Conservation (phyloP, 2,113 vertebrate genomes). For the Tricholaema leucomelas region DNA sequence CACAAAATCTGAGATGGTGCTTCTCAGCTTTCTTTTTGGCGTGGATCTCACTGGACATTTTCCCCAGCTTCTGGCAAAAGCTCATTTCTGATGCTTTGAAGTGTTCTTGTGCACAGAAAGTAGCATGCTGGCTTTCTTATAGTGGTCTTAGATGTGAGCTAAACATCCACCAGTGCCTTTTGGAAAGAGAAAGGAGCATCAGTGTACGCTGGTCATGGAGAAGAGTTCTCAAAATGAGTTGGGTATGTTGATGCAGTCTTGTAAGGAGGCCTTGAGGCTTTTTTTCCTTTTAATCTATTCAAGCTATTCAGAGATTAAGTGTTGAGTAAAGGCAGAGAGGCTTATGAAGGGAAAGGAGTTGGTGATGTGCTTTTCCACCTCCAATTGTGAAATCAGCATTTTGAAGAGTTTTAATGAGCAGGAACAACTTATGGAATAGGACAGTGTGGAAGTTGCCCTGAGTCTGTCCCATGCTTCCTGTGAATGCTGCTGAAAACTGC, state of each 20-base stretch:
- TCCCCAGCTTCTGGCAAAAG: background rate
- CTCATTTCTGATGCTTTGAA: background rate
- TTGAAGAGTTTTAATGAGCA: background rate
- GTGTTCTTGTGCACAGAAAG: background rate
- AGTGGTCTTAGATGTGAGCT: background rate
- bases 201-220: background rate
- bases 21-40: background rate
- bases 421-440: background rate
- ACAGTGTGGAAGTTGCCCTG: background rate
- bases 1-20: background rate
- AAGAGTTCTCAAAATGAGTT: background rate
- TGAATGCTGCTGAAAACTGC: background rate
- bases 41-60: rapidly evolving
- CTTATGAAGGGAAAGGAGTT: background rate
- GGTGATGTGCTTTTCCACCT: background rate
- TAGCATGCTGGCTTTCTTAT: background rate
- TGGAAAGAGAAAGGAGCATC: background rate
- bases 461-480: background rate
- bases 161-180: background rate
- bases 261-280: background rate
- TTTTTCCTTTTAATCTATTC: background rate
- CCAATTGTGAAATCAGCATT: background rate
- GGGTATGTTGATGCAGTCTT: background rate
- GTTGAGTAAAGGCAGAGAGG: background rate
- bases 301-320: background rate